phyloP scores from a whole-genome alignment of 2,113 vertebrate genomes.

The Pavo muticus region DNA sequence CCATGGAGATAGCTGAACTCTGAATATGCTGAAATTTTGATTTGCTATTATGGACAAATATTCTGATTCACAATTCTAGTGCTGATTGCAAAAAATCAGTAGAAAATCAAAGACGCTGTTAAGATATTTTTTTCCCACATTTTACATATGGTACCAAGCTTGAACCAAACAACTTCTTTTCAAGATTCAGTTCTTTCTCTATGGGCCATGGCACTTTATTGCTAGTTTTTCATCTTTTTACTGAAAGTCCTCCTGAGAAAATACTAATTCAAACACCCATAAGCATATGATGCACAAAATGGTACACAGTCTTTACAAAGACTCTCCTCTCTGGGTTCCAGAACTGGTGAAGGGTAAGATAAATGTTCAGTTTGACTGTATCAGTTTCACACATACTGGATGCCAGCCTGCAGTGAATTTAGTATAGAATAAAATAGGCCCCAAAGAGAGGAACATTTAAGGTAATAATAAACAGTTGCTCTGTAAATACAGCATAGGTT shows the following conservation, averaged over 20 bases:
- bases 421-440: background rate
- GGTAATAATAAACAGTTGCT: background rate
- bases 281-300: background rate
- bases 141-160: background rate
- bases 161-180: background rate
- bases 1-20: background rate
- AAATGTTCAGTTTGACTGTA: background rate
- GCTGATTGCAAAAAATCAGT: background rate
- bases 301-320: background rate
- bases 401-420: background rate
- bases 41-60: background rate
- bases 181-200: background rate
- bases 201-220: background rate
- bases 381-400: background rate
- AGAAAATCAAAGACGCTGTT: background rate
- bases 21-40: background rate
- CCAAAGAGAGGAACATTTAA: background rate
- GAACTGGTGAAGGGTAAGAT: background rate
- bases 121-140: background rate
- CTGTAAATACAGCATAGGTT: background rate
- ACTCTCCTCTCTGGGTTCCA: background rate
- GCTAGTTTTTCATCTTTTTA: background rate
- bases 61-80: background rate
- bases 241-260: background rate
- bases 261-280: background rate